These are phyloP conservation scores for Sapayoa aenigma DNA, from an alignment of 2,113 vertebrate species.

Conservation along the genomic window DNA sequence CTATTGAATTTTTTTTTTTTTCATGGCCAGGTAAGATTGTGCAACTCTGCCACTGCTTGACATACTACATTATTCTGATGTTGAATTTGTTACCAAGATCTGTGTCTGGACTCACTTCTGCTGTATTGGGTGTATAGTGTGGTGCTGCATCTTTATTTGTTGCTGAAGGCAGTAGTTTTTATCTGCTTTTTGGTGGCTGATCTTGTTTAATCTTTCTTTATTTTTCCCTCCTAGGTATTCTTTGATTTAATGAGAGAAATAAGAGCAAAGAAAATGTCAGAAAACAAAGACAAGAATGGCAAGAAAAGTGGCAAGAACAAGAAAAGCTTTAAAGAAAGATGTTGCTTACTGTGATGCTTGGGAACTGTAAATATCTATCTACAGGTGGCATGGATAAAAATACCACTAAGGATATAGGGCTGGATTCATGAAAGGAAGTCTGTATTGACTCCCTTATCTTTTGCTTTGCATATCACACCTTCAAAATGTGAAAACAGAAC, in stretches of 20 bases:
- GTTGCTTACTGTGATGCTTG: slow-evolving; percentile 85
- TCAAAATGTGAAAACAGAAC: slow-evolving; percentile 58
- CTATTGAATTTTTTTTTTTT: not conserved
- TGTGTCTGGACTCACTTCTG: not conserved
- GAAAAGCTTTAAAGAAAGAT: slow-evolving; percentile 91
- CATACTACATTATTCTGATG: not conserved
- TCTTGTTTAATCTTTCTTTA: not conserved
- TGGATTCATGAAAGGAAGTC: slow-evolving; percentile 48
- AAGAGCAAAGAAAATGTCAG: slow-evolving; percentile 92
- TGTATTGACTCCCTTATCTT: slow-evolving; percentile 31
- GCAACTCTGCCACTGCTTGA: not conserved
- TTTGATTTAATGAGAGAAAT: slow-evolving; percentile 98
- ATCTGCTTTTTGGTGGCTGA: not conserved
- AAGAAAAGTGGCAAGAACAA: slow-evolving; percentile 93
- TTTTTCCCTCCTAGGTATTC: slow-evolving; percentile 82
- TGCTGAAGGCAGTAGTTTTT: not conserved
- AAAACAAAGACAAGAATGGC: slow-evolving; percentile 94
- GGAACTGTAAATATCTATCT: slow-evolving; percentile 38
- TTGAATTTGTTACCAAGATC: not conserved
- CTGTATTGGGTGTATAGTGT: not conserved
- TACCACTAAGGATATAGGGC: slow-evolving; percentile 38
- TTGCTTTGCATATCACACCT: slow-evolving; percentile 57
- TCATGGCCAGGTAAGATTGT: not conserved
- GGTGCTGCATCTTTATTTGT: not conserved
- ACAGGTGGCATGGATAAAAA: slow-evolving; percentile 24